phyloP scores from a whole-genome alignment of 1,140 invertebrate genomes.

The Phthorimaea operculella region DNA sequence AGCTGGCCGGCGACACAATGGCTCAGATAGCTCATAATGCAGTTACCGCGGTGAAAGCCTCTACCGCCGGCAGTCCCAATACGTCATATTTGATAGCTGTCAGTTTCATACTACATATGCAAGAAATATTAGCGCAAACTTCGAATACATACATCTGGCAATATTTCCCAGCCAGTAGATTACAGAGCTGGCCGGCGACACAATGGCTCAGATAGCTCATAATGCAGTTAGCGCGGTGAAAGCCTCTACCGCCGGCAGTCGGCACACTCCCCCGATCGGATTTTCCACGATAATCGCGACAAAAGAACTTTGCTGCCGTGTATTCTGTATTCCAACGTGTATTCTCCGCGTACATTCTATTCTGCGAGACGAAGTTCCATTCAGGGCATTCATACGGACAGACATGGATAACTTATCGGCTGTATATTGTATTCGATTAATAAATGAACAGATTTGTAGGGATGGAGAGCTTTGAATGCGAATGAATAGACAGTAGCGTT shows the following conservation, averaged over 20 bases:
- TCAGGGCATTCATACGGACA: constrained; percentile 48
- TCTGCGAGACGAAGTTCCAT: constrained; percentile 37
- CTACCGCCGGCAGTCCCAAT: too few species aligned
- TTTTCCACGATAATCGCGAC: constrained; percentile 63
- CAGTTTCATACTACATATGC: too few species aligned
- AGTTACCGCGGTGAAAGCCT: constrained; percentile 58
- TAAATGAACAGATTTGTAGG: constrained; percentile 20
- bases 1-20: constrained; percentile 32
- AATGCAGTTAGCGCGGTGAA: constrained; percentile 62
- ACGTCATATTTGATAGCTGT: too few species aligned
- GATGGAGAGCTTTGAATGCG: not conserved
- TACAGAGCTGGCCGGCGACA: constrained; percentile 35
- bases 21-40: constrained; percentile 59
- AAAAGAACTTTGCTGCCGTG: constrained; percentile 59
- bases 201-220: constrained; percentile 52
- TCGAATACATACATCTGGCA: too few species aligned
- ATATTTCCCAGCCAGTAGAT: constrained; percentile 21
- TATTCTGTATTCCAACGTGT: constrained; percentile 31
- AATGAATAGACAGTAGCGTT: not conserved
- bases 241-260: constrained; percentile 19
- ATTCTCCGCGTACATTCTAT: constrained; percentile 7
- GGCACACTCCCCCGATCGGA: constrained; percentile 62
- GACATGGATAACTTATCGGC: constrained; percentile 43
- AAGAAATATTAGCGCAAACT: too few species aligned
- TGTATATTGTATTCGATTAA: constrained; percentile 36